These are phyloP conservation scores for Chromobotia macracanthus DNA, from an alignment of 2,797 vertebrate genomes.

Conservation along the genomic window DNA sequence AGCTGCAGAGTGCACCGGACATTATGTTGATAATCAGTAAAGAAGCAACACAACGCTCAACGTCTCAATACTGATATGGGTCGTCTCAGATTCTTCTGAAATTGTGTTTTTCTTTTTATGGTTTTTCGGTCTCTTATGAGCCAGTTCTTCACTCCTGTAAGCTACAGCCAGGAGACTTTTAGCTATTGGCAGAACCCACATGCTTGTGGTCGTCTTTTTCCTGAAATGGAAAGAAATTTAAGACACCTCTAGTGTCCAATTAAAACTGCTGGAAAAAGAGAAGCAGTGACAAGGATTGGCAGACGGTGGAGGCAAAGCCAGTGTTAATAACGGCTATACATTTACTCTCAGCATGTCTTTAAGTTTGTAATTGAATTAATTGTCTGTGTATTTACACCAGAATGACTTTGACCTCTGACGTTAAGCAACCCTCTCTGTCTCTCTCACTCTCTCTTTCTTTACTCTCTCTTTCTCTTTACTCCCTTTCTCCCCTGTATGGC, in stretches of 20 bases:
- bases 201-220: constrained; percentile 60
- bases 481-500: no score
- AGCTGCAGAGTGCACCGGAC: no score
- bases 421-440: constrained; percentile 26
- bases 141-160: constrained; percentile 48
- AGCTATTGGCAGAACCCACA: constrained; percentile 56
- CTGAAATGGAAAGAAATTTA: constrained; percentile 65
- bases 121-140: not conserved
- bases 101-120: no score
- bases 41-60: no score
- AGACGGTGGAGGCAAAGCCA: constrained; percentile 46
- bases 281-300: constrained; percentile 51
- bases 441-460: no score
- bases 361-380: constrained; percentile 62
- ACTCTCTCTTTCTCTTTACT: no score
- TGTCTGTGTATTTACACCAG: constrained; percentile 46
- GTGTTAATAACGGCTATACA: constrained; percentile 56
- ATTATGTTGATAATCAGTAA: no score
- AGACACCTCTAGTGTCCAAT: constrained; percentile 62
- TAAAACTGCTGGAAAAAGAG: constrained; percentile 60
- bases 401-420: constrained; percentile 53
- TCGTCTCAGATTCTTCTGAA: no score
- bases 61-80: no score
- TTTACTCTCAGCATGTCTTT: constrained; percentile 45
- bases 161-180: constrained; percentile 52